Percentiles rank a stretch among this genome's conserved stretches.
Evolutionary conservation across 2,888 invertebrate species (phyloP).

Genomic region (Synergus japonicus): DNA sequence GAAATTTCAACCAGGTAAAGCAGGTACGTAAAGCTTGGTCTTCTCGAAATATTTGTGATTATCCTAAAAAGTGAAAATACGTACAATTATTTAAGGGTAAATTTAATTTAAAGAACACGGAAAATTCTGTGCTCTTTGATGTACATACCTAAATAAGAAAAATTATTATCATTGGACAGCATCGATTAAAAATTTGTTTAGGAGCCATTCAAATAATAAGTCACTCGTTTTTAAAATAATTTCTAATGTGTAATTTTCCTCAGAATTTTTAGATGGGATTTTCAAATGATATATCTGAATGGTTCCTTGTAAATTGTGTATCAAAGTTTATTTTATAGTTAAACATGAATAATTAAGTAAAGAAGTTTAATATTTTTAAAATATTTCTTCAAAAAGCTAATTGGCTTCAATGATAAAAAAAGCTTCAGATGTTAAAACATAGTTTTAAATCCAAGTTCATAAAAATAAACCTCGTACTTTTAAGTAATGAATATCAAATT

Average conservation of each 20-base stretch:
- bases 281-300: not conserved
- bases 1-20: not conserved
- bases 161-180: too few relatives aligned
- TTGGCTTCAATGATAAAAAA: not conserved
- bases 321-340: not conserved
- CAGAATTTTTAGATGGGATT: not conserved
- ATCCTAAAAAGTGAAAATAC: slow-evolving; percentile 13
- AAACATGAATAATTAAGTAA: not conserved
- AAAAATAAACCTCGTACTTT: not conserved
- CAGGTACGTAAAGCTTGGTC: not conserved
- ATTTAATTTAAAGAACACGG: not conserved
- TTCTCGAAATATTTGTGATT: not conserved
- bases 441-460: not conserved
- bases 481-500: not conserved
- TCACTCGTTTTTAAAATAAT: not conserved
- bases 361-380: not conserved
- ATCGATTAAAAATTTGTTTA: too few relatives aligned
- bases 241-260: not conserved
- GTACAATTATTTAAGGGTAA: not conserved
- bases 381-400: not conserved
- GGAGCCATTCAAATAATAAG: too few relatives aligned
- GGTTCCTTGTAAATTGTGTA: not conserved
- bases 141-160: too few relatives aligned
- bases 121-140: not conserved
- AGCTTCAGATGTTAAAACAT: too few relatives aligned